phyloP scores from a whole-genome alignment of 2,797 vertebrate species.

The Pseudotriccus pelzelni region DNA sequence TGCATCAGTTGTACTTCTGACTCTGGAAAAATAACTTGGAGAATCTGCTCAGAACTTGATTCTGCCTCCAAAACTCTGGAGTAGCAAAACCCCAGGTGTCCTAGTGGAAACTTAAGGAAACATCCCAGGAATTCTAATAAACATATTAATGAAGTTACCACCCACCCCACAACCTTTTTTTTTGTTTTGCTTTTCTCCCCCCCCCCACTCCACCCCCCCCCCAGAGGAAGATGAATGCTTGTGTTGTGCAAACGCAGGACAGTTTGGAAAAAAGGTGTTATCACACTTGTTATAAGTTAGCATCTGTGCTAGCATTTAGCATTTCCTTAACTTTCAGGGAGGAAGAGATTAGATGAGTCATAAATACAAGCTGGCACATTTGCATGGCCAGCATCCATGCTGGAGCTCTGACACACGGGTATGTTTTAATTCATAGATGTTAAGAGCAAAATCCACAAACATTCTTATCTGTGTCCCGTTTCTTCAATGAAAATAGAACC shows the following conservation, averaged over 20 bases:
- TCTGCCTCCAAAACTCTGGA: not conserved
- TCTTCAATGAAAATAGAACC: not conserved
- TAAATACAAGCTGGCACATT: not conserved
- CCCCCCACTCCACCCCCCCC: fast-evolving
- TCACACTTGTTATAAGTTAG: no score
- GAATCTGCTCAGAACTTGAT: not conserved
- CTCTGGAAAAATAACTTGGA: not conserved
- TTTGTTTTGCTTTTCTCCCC: not conserved
- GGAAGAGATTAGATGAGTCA: not conserved
- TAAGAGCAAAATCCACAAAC: not conserved
- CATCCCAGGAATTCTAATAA: not conserved
- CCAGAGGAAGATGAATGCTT: not conserved
- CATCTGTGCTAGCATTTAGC: not conserved
- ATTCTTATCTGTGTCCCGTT: not conserved
- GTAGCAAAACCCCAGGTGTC: not conserved
- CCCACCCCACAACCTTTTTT: not conserved
- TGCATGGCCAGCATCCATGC: not conserved
- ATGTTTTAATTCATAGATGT: not conserved
- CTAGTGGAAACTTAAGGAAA: not conserved
- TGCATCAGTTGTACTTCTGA: not conserved
- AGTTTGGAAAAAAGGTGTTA: not conserved
- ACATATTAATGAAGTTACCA: not conserved
- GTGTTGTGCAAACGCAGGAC: not conserved
- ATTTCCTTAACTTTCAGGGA: not conserved
- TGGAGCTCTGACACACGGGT: not conserved